Percentiles rank a stretch among this genome's conserved stretches.
These are phyloP conservation scores for Hemitrygon akajei DNA, from an alignment of 2,797 vertebrate genomes.

Conservation along the genomic window DNA sequence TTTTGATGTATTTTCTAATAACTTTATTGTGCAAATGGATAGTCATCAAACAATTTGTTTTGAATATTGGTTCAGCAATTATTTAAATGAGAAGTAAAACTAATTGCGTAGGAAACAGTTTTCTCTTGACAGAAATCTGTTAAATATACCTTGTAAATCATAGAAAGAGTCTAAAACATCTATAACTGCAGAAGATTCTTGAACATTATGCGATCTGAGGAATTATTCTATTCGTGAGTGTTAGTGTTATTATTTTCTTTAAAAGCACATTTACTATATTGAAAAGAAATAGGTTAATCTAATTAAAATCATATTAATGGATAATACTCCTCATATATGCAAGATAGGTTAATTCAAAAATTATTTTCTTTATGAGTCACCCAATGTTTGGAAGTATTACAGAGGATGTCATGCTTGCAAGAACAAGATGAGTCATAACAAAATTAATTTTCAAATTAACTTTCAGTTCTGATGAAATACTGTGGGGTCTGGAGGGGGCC, in stretches of 20 bases:
- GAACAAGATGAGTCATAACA: too few species aligned
- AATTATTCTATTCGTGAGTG: neutral
- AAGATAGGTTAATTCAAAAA: neutral
- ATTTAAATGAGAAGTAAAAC: neutral
- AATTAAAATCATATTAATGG: slow-evolving; percentile 20
- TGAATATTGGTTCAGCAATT: neutral
- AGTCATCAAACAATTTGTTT: neutral
- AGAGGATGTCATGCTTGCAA: neutral
- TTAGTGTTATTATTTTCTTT: slow-evolving; percentile 10
- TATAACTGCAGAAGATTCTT: neutral
- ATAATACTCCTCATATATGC: neutral
- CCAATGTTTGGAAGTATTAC: neutral
- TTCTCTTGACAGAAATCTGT: neutral
- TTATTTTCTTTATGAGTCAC: neutral
- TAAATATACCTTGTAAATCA: neutral
- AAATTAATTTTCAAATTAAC: too few species aligned
- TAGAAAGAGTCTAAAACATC: neutral
- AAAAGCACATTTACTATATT: neutral
- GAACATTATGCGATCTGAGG: neutral
- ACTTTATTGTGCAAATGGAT: neutral
- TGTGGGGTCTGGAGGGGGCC: too few species aligned
- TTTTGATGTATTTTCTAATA: neutral
- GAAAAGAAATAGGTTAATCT: neutral
- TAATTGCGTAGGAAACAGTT: neutral
- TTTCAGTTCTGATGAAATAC: too few species aligned